Evolutionary conservation across 2,113 vertebrate species (phyloP).

Genomic region (Capricornis sumatraensis): DNA sequence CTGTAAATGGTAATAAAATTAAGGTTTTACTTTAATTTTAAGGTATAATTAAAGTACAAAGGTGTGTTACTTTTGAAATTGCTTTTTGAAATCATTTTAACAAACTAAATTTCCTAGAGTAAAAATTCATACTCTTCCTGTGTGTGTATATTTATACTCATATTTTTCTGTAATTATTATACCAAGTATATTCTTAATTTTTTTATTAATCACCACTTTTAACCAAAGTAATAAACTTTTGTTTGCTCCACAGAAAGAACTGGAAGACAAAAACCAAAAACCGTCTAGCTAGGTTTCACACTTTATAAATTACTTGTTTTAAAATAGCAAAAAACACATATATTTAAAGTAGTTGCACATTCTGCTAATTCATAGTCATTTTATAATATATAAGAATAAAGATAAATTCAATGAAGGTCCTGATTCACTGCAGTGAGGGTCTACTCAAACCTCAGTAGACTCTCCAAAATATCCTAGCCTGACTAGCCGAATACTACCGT

Average conservation of each 20-base stretch:
- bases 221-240: background rate
- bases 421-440: background rate
- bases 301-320: background rate
- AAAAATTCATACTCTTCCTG: background rate
- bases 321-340: background rate
- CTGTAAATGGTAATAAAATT: background rate
- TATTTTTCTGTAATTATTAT: background rate
- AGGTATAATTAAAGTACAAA: background rate
- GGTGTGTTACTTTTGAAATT: background rate
- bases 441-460: background rate
- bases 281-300: background rate
- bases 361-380: background rate
- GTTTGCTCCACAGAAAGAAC: background rate
- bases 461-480: background rate
- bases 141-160: background rate
- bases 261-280: background rate
- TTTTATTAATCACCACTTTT: constrained; percentile 7
- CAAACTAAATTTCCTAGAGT: background rate
- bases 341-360: background rate
- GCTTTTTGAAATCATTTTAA: background rate
- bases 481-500: background rate
- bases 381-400: background rate
- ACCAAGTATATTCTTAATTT: background rate
- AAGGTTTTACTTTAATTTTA: background rate
- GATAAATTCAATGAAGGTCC: background rate